Evolutionary conservation across 2,888 invertebrate genomes (phyloP).

Genomic region (Dysmachus trigonus): DNA sequence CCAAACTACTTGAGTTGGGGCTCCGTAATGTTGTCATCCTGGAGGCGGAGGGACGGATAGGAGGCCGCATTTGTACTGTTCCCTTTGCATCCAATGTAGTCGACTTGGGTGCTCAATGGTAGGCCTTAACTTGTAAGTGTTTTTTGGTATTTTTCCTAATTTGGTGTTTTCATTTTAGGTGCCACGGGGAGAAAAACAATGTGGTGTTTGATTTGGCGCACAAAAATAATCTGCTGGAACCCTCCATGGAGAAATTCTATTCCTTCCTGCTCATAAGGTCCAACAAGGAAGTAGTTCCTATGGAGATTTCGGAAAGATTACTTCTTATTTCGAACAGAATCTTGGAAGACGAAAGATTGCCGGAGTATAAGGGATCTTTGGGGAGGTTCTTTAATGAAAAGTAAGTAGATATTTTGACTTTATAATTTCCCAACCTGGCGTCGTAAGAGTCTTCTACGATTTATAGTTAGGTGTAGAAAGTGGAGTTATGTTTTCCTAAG

Average conservation of each 20-base stretch:
- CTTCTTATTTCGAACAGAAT: constrained; percentile 62
- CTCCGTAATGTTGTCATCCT: constrained; percentile 67
- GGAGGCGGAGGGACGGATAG: constrained; percentile 72
- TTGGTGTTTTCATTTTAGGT: constrained; percentile 58
- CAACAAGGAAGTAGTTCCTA: constrained; percentile 61
- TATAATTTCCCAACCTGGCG: neutral
- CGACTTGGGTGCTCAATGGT: constrained; percentile 84
- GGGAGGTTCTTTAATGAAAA: constrained; percentile 59
- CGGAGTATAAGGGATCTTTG: constrained; percentile 57
- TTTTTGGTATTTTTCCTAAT: neutral
- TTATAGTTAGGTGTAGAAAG: neutral
- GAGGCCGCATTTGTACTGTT: constrained; percentile 70
- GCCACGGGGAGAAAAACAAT: constrained; percentile 76
- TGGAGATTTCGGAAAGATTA: constrained; percentile 57
- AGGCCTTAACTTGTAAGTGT: neutral
- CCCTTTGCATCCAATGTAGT: constrained; percentile 68
- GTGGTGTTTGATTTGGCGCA: constrained; percentile 68
- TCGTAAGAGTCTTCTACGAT: neutral
- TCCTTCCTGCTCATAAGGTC: constrained; percentile 59
- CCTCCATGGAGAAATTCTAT: constrained; percentile 57
- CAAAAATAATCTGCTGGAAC: constrained; percentile 54
- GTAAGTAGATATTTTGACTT: constrained; percentile 44
- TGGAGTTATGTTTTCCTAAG: neutral
- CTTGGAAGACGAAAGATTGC: constrained; percentile 57
- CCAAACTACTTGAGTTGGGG: constrained; percentile 62